Evolutionary conservation across 2,113 vertebrate genomes (phyloP).

Genomic region (Girardinichthys multiradiatus): DNA sequence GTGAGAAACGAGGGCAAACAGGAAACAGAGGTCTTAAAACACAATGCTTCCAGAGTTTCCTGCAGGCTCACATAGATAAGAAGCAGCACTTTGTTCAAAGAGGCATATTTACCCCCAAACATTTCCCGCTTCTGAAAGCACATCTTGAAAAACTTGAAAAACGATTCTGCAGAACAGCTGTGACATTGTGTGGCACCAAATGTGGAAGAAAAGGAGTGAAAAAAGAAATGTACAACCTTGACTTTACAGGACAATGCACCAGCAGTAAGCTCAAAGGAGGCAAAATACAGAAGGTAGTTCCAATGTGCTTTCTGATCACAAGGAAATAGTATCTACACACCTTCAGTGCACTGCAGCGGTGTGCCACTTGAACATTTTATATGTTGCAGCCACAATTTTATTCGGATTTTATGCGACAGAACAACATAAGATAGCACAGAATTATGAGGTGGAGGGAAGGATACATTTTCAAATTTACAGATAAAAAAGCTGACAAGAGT

Average conservation of each 20-base stretch:
- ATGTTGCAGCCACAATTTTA: neutral
- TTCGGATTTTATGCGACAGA: neutral
- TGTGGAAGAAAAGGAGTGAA: neutral
- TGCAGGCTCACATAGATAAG: constrained; percentile 78
- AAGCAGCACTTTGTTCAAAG: constrained; percentile 70
- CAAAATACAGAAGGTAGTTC: neutral
- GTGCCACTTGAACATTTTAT: neutral
- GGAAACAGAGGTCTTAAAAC: constrained; percentile 74
- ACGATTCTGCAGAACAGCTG: constrained; percentile 17
- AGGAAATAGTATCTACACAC: neutral
- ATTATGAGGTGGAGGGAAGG: neutral
- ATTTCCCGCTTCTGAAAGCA: constrained; percentile 52
- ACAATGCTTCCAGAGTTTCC: constrained; percentile 75
- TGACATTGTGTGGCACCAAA: constrained; percentile 15
- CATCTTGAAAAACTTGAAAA: constrained; percentile 17
- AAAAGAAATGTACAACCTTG: neutral
- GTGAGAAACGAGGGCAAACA: constrained; percentile 74
- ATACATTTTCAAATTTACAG: no score
- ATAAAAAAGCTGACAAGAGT: no score
- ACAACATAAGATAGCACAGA: neutral
- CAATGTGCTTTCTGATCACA: neutral
- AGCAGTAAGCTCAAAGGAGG: neutral
- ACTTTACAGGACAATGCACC: neutral
- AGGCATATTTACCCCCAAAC: constrained; percentile 55
- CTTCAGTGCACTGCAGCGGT: neutral